phyloP scores from a whole-genome alignment of 1,140 invertebrate species.

The Oncopeltus fasciatus region DNA sequence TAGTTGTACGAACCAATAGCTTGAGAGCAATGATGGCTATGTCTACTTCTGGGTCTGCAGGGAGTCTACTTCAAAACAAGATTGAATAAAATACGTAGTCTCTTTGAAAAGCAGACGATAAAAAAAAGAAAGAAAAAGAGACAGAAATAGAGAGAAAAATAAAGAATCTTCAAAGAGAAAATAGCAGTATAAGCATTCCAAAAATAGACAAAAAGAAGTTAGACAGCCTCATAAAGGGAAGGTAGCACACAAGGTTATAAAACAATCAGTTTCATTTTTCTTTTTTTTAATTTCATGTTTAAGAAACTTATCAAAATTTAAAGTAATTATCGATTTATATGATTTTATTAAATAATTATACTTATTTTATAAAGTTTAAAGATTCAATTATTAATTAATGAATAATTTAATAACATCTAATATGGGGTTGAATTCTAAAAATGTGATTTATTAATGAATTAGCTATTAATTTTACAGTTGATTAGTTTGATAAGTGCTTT shows the following conservation, averaged over 20 bases:
- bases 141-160: neutral
- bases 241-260: conserved; percentile 9
- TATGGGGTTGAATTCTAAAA: no score
- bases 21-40: neutral
- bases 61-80: conserved; percentile 1
- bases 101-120: neutral
- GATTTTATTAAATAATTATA: no score
- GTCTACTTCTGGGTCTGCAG: neutral
- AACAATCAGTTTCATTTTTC: neutral
- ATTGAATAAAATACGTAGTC: neutral
- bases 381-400: no score
- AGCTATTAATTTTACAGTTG: no score
- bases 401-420: no score
- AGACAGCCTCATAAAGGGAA: conserved; percentile 1
- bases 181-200: neutral
- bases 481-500: no score
- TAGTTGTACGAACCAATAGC: no score
- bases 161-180: neutral
- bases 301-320: no score
- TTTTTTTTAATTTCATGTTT: neutral
- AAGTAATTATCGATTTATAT: no score
- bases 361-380: no score
- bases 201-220: neutral
- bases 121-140: neutral
- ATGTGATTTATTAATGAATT: no score